These are phyloP conservation scores for Drosophila carrolli DNA, from an alignment of 1,140 invertebrate genomes.

Conservation along the genomic window DNA sequence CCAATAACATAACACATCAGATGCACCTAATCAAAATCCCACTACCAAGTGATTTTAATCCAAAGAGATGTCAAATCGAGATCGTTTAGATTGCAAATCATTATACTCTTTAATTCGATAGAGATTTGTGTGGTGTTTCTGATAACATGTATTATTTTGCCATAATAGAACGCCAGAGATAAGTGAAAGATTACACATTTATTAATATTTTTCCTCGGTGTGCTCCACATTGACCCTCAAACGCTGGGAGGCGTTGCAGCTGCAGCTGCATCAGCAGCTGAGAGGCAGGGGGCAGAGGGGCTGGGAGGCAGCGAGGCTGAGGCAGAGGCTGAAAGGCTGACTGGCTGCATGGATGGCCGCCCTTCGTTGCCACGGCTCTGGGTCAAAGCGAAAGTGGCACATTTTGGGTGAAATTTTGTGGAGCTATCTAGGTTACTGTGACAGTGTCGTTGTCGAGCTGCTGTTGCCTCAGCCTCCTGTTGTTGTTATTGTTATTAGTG, in stretches of 20 bases:
- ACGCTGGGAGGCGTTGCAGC: slow-evolving; percentile 40
- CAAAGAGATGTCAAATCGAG: background rate
- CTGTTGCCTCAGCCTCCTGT: slow-evolving; percentile 21
- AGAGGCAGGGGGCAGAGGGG: slow-evolving; percentile 12
- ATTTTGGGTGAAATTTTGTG: slow-evolving; percentile 80
- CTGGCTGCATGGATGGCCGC: slow-evolving; percentile 49
- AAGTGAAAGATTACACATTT: no score
- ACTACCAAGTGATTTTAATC: no score
- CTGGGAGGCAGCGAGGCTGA: slow-evolving; percentile 2
- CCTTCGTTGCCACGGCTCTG: slow-evolving; percentile 74
- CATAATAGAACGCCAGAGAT: no score
- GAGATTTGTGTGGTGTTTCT: no score
- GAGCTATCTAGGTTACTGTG: slow-evolving; percentile 81
- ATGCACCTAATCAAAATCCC: no score
- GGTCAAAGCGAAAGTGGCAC: slow-evolving; percentile 82
- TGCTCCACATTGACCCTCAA: slow-evolving; percentile 76
- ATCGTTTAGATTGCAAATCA: no score
- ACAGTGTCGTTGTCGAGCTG: slow-evolving; percentile 65
- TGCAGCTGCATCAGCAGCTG: slow-evolving; percentile 22
- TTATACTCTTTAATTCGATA: no score
- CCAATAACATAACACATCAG: no score
- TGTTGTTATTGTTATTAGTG: slow-evolving; percentile 43
- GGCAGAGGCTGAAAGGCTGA: slow-evolving; percentile 1
- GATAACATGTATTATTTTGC: no score
- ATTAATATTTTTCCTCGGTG: slow-evolving; percentile 5